These are phyloP conservation scores for Heteropelma amictum DNA, from an alignment of 2,888 invertebrate species.

Conservation along the genomic window DNA sequence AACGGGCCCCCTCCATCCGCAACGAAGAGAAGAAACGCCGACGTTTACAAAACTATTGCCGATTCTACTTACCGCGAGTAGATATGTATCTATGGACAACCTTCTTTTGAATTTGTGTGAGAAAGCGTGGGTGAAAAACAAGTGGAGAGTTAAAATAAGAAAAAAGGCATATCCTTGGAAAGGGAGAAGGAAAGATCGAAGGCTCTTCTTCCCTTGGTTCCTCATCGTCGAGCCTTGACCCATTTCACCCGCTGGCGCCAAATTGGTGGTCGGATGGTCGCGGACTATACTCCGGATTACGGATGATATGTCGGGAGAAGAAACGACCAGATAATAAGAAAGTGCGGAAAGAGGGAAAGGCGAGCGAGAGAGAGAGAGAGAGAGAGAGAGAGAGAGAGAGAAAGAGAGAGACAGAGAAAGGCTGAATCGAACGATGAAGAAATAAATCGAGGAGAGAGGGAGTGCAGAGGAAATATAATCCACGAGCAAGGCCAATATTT, in stretches of 20 bases:
- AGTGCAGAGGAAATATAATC: conserved; percentile 43
- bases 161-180: not conserved
- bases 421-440: conserved; percentile 7
- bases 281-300: conserved; percentile 37
- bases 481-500: conserved; percentile 16
- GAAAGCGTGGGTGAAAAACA: not conserved
- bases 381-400: conserved; percentile 6
- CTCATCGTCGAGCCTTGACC: conserved; percentile 71
- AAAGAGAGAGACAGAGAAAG: conserved; percentile 27
- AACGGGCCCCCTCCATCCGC: conserved; percentile 12
- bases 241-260: conserved; percentile 73
- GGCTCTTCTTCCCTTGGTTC: conserved; percentile 22
- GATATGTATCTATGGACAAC: not conserved
- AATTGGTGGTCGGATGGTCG: conserved; percentile 68
- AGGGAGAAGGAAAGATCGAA: conserved; percentile 19
- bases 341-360: conserved; percentile 50
- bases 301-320: conserved; percentile 26
- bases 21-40: not conserved
- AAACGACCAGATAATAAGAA: conserved; percentile 59
- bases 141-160: not conserved
- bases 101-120: not conserved
- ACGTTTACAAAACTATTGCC: conserved; percentile 18
- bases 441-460: conserved; percentile 49
- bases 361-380: conserved; percentile 20
- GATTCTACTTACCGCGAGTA: conserved; percentile 1